These are phyloP conservation scores for Melinaea marsaeus DNA, from an alignment of 2,888 invertebrate genomes.

Conservation along the genomic window DNA sequence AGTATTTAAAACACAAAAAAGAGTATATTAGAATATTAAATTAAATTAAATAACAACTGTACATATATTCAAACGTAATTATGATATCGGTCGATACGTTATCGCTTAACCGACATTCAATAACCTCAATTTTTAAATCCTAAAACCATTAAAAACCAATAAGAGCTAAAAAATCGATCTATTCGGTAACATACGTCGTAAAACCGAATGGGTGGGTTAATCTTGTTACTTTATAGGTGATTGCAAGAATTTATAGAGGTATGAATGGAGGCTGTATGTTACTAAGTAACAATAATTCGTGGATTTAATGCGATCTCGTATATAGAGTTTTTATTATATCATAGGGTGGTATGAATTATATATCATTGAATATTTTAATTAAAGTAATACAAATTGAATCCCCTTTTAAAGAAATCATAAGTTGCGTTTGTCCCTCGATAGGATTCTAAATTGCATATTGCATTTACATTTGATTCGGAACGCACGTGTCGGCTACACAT, in stretches of 20 bases:
- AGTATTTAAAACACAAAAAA: too few species aligned
- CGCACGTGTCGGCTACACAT: conserved; percentile 43
- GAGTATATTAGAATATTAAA: too few species aligned
- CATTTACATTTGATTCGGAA: conserved; percentile 53
- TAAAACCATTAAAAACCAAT: conserved; percentile 4
- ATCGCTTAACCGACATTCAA: neutral
- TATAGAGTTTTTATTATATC: neutral
- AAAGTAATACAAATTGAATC: neutral
- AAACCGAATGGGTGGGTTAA: conserved; percentile 70
- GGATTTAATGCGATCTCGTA: conserved; percentile 34
- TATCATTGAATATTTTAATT: neutral
- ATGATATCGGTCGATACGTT: too few species aligned
- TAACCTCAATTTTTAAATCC: conserved; percentile 1
- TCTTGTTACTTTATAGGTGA: conserved; percentile 75
- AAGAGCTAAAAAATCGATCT: conserved; percentile 57
- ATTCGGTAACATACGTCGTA: conserved; percentile 62
- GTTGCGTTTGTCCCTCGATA: conserved; percentile 25
- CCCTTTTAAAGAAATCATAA: conserved; percentile 27
- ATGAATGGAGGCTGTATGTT: conserved; percentile 58
- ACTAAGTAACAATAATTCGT: conserved; percentile 72
- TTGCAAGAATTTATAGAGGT: conserved; percentile 72
- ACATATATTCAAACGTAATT: too few species aligned
- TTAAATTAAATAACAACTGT: too few species aligned
- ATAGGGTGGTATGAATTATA: conserved; percentile 5
- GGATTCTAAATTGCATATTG: conserved; percentile 55